Conservation (phyloP, 1,140 invertebrate genomes). For the Chironomus tepperi region DNA sequence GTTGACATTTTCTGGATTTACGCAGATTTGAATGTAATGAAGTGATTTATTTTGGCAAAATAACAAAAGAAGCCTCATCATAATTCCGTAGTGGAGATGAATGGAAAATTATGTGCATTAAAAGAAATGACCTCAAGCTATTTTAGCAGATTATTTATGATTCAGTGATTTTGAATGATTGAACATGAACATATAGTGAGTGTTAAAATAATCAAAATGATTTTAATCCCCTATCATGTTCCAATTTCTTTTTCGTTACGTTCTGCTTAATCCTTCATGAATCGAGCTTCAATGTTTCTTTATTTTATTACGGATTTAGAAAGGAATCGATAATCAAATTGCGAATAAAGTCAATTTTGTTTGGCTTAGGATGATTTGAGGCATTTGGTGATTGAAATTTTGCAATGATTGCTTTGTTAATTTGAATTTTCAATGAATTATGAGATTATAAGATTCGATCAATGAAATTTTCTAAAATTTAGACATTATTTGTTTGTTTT, state of each 20-base stretch:
- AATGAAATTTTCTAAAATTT: too few species aligned
- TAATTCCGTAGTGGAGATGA: not conserved
- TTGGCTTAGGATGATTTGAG: too few species aligned
- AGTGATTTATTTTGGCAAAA: conserved; percentile 1
- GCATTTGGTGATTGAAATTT: too few species aligned
- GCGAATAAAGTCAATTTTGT: too few species aligned
- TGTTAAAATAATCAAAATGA: conserved; percentile 9
- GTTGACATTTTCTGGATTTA: not conserved
- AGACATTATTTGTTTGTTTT: too few species aligned
- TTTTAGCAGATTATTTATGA: not conserved
- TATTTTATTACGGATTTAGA: too few species aligned
- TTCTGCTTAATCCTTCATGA: not conserved
- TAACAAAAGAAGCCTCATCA: not conserved
- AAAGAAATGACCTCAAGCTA: conserved; percentile 22
- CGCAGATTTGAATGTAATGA: conserved; percentile 13
- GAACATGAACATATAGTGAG: not conserved
- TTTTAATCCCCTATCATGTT: conserved; percentile 1
- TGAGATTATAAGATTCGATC: too few species aligned
- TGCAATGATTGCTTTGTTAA: too few species aligned
- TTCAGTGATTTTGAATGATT: conserved; percentile 18
- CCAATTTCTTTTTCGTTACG: not conserved
- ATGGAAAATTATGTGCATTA: not conserved
- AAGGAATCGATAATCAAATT: too few species aligned
- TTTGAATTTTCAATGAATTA: too few species aligned
- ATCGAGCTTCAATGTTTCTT: not conserved